A percentile compares a stretch with the other conserved stretches of the same genome.
Conservation (phyloP, 2,888 invertebrate species). For the Periphyllus acericola region DNA sequence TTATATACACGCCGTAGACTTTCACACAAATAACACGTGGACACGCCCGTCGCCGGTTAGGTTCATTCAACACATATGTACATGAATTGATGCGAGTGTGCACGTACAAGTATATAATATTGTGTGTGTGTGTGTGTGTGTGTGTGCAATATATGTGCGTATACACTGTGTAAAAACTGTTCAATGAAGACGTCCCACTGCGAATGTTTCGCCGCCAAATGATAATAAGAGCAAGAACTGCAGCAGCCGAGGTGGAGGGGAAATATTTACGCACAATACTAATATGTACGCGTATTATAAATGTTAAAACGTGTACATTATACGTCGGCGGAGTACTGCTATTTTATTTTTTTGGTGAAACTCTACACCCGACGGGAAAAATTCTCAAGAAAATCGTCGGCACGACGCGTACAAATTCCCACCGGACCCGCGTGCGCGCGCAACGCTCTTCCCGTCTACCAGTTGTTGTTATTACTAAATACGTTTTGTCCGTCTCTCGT, state of each 20-base stretch:
- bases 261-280: neutral
- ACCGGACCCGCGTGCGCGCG: neutral
- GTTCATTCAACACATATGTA: slow-evolving; percentile 21
- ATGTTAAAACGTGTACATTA: neutral
- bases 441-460: neutral
- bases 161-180: slow-evolving; percentile 1
- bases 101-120: neutral
- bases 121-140: no score
- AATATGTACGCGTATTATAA: neutral
- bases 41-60: neutral
- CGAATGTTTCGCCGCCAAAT: slow-evolving; percentile 40
- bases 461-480: neutral
- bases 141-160: no score
- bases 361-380: slow-evolving; percentile 10
- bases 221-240: neutral
- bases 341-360: neutral
- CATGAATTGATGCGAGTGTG: neutral
- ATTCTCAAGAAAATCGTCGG: neutral
- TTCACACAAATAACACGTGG: slow-evolving; percentile 48
- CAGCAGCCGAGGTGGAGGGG: neutral
- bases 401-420: neutral
- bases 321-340: neutral
- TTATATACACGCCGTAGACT: slow-evolving; percentile 6
- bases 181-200: slow-evolving; percentile 49
- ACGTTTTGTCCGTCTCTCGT: neutral